Evolutionary conservation across 2,113 vertebrate species (phyloP), one percentile per base, ranked within the genome.

Genomic region (Gopherus evgoodei): DNA sequence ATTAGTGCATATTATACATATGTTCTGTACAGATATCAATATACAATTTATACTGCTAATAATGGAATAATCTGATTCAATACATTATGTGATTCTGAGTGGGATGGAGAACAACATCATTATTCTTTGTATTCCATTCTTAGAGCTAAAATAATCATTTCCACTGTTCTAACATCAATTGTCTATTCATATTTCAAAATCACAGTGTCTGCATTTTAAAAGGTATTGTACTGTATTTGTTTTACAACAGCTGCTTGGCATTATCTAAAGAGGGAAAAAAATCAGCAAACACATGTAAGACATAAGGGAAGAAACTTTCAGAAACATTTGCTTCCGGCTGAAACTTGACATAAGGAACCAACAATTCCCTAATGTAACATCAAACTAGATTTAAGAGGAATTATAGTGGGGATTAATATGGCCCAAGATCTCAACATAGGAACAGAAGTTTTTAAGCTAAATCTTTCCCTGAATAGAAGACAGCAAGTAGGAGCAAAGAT

Each of bases 291-390:
- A 85, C 16, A 72, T 42, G 79, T 49, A 86, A 94, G 76, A 87
- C 44, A 92, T 96, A 75, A 95, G 11, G 83, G 97, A 96, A 93
- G 50, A 93, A 95, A 93, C 21, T 89, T 95, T 95, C 75, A 75
- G 94, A 95, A 97, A 7, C 44, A 91, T 92, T 93, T 94, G 49
- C 87, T 95, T 93, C 87, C 89, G 84, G 82, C 42, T 90, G 93
- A 91, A 97, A 93, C 83, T 56, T 93, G 86, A 97, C 65, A 88
- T 4, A 22, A 25, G 47, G 57, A 95, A 91, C 85, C 93, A 94
- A 94, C 11, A 84, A 87, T 91, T 42, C 54, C 78, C 24, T 47
- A 8, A 14, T 44, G 27, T 78, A 81, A 47, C 80, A 47, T 76
- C 56, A 85, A 88, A 97, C 47, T 19, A 94, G 91, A 90, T 84